Base-by-base conservation (phyloP, 1,140 invertebrate species). In the Hermetia illucens region DNA sequence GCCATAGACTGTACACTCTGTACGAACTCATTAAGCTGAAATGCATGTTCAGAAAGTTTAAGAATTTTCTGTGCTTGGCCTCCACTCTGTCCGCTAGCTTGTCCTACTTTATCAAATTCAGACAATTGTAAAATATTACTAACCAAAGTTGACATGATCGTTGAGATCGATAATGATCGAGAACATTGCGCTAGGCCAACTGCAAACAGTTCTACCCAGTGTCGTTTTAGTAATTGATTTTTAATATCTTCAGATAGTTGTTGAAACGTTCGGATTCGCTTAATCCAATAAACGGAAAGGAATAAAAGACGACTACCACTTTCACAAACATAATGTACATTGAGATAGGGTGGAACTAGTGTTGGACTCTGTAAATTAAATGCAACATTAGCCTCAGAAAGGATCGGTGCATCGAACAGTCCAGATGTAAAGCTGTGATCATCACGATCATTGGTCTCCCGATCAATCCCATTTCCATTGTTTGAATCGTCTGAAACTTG, bases 121-220 rank as follows among this genome's bases (percentile, higher is more conserved):
- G 55, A 45, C 37, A 58, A 12, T 62, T 78, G 69, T 24, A 71
- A 68, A 40, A 79, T 73, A 47, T 69, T 76, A 17, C 68, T 65
- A 39, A 86, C 71, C 46, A 93, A 79, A 34, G 85, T 83, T 22
- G 75, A 75, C 30, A 93, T 65, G 48, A 93, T 90, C 40, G 79
- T 83, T 21, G 77, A 67, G 32, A 92, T 65, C 22, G 82, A 84
- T 52, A 93, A 66, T 32, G 76, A 72, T 19, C 82, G 72, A 10
- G 84, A 75, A 60, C 84, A 92, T 59, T 96, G 90, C 2, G 88
- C 81, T 39, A 98, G 66, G 5, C 91, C 91, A 13, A 98, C 66
- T 3, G 83, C 79, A 62, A 98, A 92, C 38, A 98, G 57, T 55
- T 96, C 88, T 52, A 86, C 77, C 94, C 94, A 98, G 49, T 79